Base-by-base conservation (phyloP, 1,140 invertebrate genomes). In the Hormaphis cornu region DNA sequence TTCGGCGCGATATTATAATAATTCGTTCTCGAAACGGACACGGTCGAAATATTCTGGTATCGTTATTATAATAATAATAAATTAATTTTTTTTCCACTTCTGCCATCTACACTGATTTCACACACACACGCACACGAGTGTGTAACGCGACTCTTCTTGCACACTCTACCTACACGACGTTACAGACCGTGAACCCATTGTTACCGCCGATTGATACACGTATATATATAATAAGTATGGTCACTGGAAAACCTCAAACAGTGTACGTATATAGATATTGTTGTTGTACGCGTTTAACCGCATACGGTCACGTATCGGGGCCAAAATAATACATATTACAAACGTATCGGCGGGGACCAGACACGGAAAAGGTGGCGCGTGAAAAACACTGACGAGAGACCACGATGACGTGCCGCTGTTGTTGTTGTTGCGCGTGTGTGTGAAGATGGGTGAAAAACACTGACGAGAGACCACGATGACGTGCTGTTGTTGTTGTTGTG, bases 351-450 rank as follows among this genome's bases (percentile, higher is more conserved):
- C n/a, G n/a, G n/a, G n/a, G n/a, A n/a, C n/a, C n/a, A n/a, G n/a
- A n/a, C n/a, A n/a, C n/a, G n/a, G n/a, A n/a, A n/a, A n/a, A n/a
- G n/a, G n/a, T n/a, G 58, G 50, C 50, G 50, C 44, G 61, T 66
- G 61, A 66, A 66, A 66, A 48, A 48, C 50, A 66, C 48, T 66
- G n/a, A n/a, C n/a, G n/a, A n/a, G n/a, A n/a, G n/a, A n/a, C 61
- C 44, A 66, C 61, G 44, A 20, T 66, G 24, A 63, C 28, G 24
- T 63, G 61, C 22, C 18, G n/a, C 4, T 46, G 42, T n/a, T n/a
- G n/a, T n/a, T n/a, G n/a, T n/a, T 46, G 16, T 46, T n/a, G 37
- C 16, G 26, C 9, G 18, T 63, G 18, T 50, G 61, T 48, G 61
- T 20, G 18, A 30, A 28, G 58, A 66, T 66, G 50, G 61, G 61